Evolutionary conservation across 2,797 vertebrate species (phyloP).

Genomic region (Mormyrus hasselquistii): DNA sequence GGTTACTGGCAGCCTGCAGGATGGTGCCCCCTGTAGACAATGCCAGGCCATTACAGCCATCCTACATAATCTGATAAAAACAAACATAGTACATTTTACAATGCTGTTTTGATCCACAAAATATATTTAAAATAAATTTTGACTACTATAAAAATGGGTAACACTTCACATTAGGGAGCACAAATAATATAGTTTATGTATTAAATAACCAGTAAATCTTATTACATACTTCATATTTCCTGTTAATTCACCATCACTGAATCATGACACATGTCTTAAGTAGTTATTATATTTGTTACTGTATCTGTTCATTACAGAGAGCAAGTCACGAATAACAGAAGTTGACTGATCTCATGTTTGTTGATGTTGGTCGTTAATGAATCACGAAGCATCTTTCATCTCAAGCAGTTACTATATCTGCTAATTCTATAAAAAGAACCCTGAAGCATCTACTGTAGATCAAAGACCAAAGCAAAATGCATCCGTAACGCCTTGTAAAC

Average conservation of each 20-base stretch:
- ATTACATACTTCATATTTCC: background rate
- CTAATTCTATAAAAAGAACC: background rate
- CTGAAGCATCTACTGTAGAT: background rate
- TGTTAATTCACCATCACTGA: background rate
- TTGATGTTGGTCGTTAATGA: background rate
- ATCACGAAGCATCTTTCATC: background rate
- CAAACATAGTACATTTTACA: background rate
- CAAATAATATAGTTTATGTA: background rate
- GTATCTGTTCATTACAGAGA: background rate
- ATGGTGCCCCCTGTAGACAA: background rate
- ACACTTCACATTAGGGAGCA: background rate
- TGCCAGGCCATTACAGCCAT: background rate
- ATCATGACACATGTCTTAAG: background rate
- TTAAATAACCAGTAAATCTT: background rate
- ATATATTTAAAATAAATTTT: background rate
- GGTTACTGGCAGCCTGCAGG: background rate
- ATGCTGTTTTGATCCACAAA: background rate
- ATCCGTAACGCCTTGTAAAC: background rate
- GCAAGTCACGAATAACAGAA: background rate
- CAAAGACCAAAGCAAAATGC: background rate
- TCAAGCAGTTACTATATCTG: background rate
- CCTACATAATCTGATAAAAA: background rate
- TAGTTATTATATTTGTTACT: background rate
- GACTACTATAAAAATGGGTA: background rate
- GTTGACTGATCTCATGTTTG: background rate